Conservation (phyloP, 2,888 invertebrate species). For the Vannuccia rotundouncinata region DNA sequence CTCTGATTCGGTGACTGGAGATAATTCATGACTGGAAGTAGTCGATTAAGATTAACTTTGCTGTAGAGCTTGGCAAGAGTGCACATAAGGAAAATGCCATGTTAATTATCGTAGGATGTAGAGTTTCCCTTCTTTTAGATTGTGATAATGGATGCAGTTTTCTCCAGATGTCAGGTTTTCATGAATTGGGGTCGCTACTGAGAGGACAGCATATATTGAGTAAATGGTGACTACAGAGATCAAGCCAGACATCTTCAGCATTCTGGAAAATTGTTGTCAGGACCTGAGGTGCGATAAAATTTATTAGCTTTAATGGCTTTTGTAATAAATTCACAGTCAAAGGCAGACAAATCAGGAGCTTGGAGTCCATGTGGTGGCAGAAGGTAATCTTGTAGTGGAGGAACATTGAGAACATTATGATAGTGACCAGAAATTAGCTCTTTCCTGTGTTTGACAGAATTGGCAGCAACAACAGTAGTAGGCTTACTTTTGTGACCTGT, state of each 20-base stretch:
- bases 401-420: not conserved
- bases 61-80: not conserved
- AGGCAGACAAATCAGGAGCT: not conserved
- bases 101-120: not conserved
- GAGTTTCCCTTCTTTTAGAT: not conserved
- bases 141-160: not conserved
- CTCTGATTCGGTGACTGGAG: not conserved
- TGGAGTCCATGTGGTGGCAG: not conserved
- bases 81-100: not conserved
- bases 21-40: not conserved
- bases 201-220: not conserved
- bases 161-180: not conserved
- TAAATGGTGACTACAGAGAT: not conserved
- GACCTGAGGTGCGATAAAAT: not conserved
- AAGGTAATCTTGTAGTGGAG: not conserved
- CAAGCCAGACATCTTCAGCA: not conserved
- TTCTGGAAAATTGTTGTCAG: not conserved
- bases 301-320: not conserved
- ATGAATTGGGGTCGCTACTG: not conserved
- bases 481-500: not conserved
- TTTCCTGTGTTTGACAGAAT: not conserved
- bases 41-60: not conserved
- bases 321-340: not conserved
- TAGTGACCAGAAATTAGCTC: conserved; percentile 8
- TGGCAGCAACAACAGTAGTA: conserved; percentile 6